These are phyloP conservation scores for Didymodactylos carnosus DNA, from an alignment of 2,888 invertebrate genomes.

Conservation along the genomic window DNA sequence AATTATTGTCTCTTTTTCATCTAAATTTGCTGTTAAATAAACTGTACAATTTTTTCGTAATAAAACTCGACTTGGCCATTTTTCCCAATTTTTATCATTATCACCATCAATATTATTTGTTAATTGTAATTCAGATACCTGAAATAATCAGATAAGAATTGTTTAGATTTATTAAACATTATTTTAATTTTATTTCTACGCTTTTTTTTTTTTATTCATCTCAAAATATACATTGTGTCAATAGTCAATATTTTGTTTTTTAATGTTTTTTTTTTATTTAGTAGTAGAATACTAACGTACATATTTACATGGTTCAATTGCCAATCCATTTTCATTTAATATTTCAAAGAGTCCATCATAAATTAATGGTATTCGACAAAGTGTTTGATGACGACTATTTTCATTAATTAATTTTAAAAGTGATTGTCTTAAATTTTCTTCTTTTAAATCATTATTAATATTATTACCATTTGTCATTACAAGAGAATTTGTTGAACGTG, in stretches of 20 bases:
- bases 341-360: background rate
- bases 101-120: background rate
- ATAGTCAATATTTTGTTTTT: too few species aligned
- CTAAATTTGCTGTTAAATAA: background rate
- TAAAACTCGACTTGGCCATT: background rate
- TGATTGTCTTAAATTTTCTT: background rate
- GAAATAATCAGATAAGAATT: too few species aligned
- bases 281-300: too few species aligned
- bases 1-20: too few species aligned
- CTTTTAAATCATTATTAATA: background rate
- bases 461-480: background rate
- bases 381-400: background rate
- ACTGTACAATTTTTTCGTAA: background rate
- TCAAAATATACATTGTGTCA: too few species aligned
- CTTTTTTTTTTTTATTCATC: too few species aligned
- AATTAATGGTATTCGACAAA: background rate
- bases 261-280: too few species aligned
- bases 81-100: background rate
- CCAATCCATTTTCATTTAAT: background rate
- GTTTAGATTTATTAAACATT: too few species aligned
- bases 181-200: too few species aligned
- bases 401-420: background rate
- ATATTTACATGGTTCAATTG: background rate
- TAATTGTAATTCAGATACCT: background rate
- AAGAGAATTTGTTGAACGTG: background rate